Conservation (phyloP, 1,140 invertebrate genomes). For the Thaumetopoea pityocampa region DNA sequence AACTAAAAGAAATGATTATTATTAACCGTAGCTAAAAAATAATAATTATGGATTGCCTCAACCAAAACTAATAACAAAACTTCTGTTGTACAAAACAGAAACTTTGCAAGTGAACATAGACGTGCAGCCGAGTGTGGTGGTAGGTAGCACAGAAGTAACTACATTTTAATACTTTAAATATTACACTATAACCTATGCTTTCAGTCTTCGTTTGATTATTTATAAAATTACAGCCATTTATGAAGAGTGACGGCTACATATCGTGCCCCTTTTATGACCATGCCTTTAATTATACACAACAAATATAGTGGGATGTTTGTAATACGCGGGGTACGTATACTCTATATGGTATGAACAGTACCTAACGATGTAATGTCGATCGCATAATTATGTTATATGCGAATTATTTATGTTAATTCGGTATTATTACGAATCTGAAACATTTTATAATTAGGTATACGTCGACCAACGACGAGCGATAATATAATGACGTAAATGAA, state of each 20-base stretch:
- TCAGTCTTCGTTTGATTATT: slow-evolving; percentile 72
- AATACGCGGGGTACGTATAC: slow-evolving; percentile 6
- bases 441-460: slow-evolving; percentile 24
- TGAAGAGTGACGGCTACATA: slow-evolving; percentile 31
- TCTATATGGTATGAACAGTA: too few species aligned
- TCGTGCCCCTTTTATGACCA: slow-evolving; percentile 35
- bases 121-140: slow-evolving; percentile 35
- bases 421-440: slow-evolving; percentile 24
- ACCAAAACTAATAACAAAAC: too few species aligned
- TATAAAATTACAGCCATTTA: slow-evolving; percentile 53
- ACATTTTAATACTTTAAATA: slow-evolving; percentile 62
- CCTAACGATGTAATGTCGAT: too few species aligned
- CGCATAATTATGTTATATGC: too few species aligned
- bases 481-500: too few species aligned
- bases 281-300: slow-evolving; percentile 36
- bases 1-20: too few species aligned
- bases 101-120: too few species aligned
- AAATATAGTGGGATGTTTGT: too few species aligned
- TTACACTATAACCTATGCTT: slow-evolving; percentile 69
- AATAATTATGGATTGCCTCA: too few species aligned
- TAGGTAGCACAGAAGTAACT: slow-evolving; percentile 43
- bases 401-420: slow-evolving; percentile 17
- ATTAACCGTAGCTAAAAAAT: too few species aligned
- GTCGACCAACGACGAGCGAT: too few species aligned
- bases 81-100: too few species aligned